Conservation (phyloP, 2,888 invertebrate species). For the Zaprionus bogoriensis region DNA sequence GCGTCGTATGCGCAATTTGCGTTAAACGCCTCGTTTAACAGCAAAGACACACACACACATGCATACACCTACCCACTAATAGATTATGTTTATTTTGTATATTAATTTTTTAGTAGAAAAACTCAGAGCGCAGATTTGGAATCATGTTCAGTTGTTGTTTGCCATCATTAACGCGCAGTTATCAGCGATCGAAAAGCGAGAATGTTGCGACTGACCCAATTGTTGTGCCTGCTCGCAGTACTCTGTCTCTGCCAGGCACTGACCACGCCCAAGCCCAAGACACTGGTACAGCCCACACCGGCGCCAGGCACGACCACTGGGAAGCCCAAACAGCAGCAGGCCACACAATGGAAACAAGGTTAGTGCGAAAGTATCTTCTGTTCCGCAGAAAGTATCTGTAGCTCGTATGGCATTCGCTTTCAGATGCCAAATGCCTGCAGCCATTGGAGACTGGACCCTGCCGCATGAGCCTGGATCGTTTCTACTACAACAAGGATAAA, state of each 20-base stretch:
- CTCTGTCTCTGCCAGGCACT: slow-evolving; percentile 44
- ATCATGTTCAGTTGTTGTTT: slow-evolving; percentile 52
- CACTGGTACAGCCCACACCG: slow-evolving; percentile 9
- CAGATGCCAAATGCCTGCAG: slow-evolving; percentile 77
- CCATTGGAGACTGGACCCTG: slow-evolving; percentile 79
- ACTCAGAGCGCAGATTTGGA: slow-evolving; percentile 36
- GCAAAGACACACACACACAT: slow-evolving; percentile 16
- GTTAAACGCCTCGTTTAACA: slow-evolving; percentile 55
- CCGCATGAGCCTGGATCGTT: slow-evolving; percentile 77
- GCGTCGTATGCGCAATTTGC: slow-evolving; percentile 54
- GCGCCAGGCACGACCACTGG: slow-evolving; percentile 6
- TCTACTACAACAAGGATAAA: slow-evolving; percentile 73
- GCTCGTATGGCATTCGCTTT: not conserved
- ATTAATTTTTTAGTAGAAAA: not conserved
- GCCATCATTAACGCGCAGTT: slow-evolving; percentile 52
- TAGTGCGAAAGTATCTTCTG: not conserved
- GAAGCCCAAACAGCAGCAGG: slow-evolving; percentile 5
- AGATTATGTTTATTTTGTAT: not conserved
- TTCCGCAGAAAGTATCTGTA: not conserved
- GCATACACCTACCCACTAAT: slow-evolving; percentile 1
- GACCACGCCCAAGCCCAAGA: slow-evolving; percentile 44
- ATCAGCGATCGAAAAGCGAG: slow-evolving; percentile 41
- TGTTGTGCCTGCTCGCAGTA: slow-evolving; percentile 37
- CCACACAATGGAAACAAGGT: slow-evolving; percentile 41
- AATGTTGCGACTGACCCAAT: slow-evolving; percentile 46